Percentiles rank a stretch among this genome's conserved stretches.
Conservation (phyloP, 2,797 vertebrate genomes). For the Dallia pectoralis region DNA sequence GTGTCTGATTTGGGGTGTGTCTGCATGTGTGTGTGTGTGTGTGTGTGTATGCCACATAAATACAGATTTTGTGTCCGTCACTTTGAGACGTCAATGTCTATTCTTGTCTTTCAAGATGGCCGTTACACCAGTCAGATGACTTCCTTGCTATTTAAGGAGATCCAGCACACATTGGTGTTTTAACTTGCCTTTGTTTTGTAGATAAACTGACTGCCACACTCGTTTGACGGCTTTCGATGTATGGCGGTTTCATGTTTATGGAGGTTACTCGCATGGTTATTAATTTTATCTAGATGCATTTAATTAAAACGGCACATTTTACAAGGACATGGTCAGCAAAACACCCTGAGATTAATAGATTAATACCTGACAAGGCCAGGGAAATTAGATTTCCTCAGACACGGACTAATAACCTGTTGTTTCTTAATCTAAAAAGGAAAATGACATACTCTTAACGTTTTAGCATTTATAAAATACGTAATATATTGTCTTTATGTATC, state of each 20-base stretch:
- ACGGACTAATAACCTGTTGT: background rate
- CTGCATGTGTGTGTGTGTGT: background rate
- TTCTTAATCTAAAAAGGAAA: background rate
- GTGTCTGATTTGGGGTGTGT: background rate
- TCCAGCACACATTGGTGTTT: background rate
- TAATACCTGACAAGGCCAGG: background rate
- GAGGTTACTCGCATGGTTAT: background rate
- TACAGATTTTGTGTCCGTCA: background rate
- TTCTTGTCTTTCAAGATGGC: slow-evolving; percentile 1
- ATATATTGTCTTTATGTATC: background rate
- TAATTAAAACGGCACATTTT: background rate
- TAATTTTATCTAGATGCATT: background rate
- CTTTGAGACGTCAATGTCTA: background rate
- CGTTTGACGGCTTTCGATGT: background rate
- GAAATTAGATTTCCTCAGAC: background rate
- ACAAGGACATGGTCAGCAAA: background rate
- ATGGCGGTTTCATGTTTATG: background rate
- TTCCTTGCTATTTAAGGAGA: background rate
- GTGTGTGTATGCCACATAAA: slow-evolving; percentile 1
- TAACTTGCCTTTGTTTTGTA: background rate
- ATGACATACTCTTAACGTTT: background rate
- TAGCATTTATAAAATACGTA: background rate
- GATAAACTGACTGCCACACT: background rate
- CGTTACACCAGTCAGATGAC: background rate
- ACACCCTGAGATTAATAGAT: background rate